Conservation (phyloP, 2,113 vertebrate genomes). For the Onychostruthus taczanowskii region DNA sequence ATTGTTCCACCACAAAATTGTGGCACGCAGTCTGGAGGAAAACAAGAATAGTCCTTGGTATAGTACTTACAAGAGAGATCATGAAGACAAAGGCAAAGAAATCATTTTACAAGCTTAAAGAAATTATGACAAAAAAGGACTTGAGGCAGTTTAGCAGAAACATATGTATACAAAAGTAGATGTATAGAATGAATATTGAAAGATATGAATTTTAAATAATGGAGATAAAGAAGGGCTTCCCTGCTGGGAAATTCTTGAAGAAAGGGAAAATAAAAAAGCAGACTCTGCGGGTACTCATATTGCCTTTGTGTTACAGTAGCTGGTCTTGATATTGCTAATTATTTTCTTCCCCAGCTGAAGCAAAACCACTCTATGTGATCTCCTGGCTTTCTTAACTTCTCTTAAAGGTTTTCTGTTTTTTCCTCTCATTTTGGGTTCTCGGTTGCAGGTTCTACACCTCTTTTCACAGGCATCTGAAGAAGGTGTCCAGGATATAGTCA, state of each 20-base stretch:
- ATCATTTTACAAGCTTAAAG: neutral
- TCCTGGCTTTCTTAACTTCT: neutral
- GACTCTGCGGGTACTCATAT: neutral
- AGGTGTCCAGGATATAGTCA: neutral
- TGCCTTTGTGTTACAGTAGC: neutral
- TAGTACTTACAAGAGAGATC: slow-evolving; percentile 8
- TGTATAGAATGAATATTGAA: neutral
- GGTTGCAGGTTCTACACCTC: neutral
- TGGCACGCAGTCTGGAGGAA: neutral
- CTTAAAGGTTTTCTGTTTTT: neutral
- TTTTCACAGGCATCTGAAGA: neutral
- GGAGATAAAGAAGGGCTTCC: neutral
- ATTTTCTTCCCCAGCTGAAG: neutral
- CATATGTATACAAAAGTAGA: neutral
- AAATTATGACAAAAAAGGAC: slow-evolving; percentile 10
- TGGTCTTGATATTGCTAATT: neutral
- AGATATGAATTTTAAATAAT: neutral
- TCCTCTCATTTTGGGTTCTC: slow-evolving; percentile 3
- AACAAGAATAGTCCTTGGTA: neutral
- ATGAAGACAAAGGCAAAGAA: slow-evolving; percentile 7
- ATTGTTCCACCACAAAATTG: neutral
- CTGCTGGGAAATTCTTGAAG: neutral
- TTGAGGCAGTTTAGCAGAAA: neutral
- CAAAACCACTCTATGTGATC: neutral
- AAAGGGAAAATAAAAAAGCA: neutral